Conservation (phyloP, 2,797 vertebrate species). For the Labroides dimidiatus region DNA sequence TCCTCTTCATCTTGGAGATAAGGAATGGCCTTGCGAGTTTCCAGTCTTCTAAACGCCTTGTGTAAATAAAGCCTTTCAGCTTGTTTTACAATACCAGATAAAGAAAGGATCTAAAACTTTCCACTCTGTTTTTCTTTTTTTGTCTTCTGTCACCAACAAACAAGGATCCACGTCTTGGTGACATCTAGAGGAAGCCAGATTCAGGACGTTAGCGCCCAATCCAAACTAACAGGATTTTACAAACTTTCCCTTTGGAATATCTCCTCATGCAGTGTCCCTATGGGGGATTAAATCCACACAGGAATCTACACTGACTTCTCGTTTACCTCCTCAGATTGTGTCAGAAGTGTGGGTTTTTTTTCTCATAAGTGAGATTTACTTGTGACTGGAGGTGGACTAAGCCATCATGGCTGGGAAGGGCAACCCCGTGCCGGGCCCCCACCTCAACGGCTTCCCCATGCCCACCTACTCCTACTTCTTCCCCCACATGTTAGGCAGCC, state of each 20-base stretch:
- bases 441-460: constrained; percentile 93
- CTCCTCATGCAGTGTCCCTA: constrained; percentile 47
- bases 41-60: constrained; percentile 58
- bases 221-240: constrained; percentile 21
- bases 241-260: constrained; percentile 56
- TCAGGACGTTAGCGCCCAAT: constrained; percentile 14
- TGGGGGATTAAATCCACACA: constrained; percentile 73
- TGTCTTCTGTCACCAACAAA: constrained; percentile 37
- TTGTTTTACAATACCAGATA: constrained; percentile 63
- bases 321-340: constrained; percentile 20
- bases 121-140: constrained; percentile 56
- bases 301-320: constrained; percentile 48
- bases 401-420: constrained; percentile 95
- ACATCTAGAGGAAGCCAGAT: constrained; percentile 42
- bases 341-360: constrained; percentile 14
- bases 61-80: constrained; percentile 72
- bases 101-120: constrained; percentile 63
- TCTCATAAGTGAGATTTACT: constrained; percentile 23
- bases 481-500: constrained; percentile 93
- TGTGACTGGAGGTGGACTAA: constrained; percentile 62
- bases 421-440: constrained; percentile 91
- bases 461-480: constrained; percentile 97
- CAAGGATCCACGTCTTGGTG: constrained; percentile 45
- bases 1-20: constrained; percentile 62
- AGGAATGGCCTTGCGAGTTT: constrained; percentile 64